A percentile compares a stretch with the other conserved stretches of the same genome.
Conservation (phyloP, 2,113 vertebrate species). For the Narcine bancroftii region DNA sequence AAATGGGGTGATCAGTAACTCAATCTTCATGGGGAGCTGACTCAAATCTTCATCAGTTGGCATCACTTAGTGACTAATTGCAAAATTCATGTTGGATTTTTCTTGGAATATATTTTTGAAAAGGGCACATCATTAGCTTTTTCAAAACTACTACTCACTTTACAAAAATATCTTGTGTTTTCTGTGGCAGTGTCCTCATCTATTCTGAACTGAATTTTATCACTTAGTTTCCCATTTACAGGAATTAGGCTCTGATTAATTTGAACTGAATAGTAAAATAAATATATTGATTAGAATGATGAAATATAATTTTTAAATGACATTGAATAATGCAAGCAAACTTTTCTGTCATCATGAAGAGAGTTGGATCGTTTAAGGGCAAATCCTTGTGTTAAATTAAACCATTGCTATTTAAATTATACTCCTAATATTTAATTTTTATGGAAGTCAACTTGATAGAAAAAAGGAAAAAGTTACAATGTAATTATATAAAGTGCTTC, state of each 20-base stretch:
- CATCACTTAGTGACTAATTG: too few species aligned
- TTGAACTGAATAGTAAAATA: neutral
- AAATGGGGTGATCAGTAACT: too few species aligned
- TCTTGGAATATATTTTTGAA: neutral
- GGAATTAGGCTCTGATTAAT: neutral
- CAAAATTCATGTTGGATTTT: neutral
- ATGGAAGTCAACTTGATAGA: slow-evolving; percentile 47
- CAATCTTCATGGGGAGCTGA: too few species aligned
- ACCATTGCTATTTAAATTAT: neutral
- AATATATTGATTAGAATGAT: neutral
- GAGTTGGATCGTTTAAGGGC: neutral
- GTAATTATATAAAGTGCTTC: neutral
- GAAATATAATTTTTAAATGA: neutral
- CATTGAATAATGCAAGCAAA: neutral
- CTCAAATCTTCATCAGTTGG: too few species aligned
- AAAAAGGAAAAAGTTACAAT: slow-evolving; percentile 59
- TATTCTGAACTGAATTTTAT: neutral
- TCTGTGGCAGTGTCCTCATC: neutral
- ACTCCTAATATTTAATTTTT: neutral
- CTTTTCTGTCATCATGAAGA: neutral
- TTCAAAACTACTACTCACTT: neutral
- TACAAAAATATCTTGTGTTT: neutral
- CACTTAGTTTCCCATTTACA: neutral
- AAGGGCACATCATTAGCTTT: neutral
- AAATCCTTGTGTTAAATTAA: neutral